phyloP scores from a whole-genome alignment of 2,888 invertebrate species.

The Athalia rosae region DNA sequence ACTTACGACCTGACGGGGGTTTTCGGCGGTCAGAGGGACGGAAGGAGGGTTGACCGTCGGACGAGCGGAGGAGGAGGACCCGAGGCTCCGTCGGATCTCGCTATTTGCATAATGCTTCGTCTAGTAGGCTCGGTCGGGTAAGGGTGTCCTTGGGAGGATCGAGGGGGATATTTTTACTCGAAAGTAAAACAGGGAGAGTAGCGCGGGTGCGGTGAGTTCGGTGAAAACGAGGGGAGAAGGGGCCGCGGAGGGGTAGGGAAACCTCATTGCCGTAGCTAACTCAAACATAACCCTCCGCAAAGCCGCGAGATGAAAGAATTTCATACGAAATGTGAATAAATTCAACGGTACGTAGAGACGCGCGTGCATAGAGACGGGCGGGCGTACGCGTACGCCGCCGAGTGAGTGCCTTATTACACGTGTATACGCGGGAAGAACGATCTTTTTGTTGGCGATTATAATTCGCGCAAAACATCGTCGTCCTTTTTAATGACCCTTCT shows the following conservation, averaged over 20 bases:
- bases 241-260: conserved; percentile 3
- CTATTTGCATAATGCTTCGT: conserved; percentile 45
- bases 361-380: too few species aligned
- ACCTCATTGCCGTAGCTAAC: conserved; percentile 41
- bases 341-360: background rate
- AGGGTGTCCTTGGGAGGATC: conserved; percentile 32
- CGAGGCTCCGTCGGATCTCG: conserved; percentile 14
- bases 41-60: conserved; percentile 29
- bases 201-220: conserved; percentile 16
- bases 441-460: background rate
- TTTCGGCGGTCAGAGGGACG: conserved; percentile 24
- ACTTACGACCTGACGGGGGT: background rate
- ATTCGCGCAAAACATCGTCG: background rate
- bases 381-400: too few species aligned
- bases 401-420: background rate
- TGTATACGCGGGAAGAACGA: background rate
- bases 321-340: conserved; percentile 41
- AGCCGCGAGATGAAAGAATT: conserved; percentile 36
- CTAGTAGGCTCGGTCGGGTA: conserved; percentile 41
- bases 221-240: conserved; percentile 6
- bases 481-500: background rate
- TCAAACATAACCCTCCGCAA: conserved; percentile 39
- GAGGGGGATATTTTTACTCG: conserved; percentile 26
- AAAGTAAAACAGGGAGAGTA: conserved; percentile 36
- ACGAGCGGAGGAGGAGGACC: conserved; percentile 17